Evolutionary conservation across 2,888 invertebrate species (phyloP), one percentile per base, ranked within the genome.

Genomic region (Neocrepidodera transversa): DNA sequence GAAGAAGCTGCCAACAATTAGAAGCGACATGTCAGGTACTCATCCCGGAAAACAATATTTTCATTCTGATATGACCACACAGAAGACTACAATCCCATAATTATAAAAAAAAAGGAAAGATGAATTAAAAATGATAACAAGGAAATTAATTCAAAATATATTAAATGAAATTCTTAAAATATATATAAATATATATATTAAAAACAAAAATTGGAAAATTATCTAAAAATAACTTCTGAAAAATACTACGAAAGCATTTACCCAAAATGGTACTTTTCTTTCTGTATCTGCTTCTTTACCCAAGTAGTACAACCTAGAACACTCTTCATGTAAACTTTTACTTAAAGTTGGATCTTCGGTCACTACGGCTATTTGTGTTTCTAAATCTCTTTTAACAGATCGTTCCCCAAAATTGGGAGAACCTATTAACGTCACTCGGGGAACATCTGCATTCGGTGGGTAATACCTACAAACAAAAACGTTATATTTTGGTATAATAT

Each of bases 391-490:
- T 64, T 89, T 86, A 0, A 96, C 94, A 0, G 97, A 97, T 55
- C 97, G 85, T 79, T 87, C 89, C 76, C 97, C 97, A 76, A 96
- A 93, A 80, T 98, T 98, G 0, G 97, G 93, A 0, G 97, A 98
- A 1, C 98, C 97, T 55, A 98, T 87, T 14, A 97, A 80, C 0
- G 97, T 95, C 1, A 92, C 81, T 73, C 86, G 88, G 0, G 97
- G 97, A 35, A 86, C 82, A 1, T 80, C 74, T 50, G 87, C 83
- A n/a, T 85, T 83, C 0, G 89, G 87, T 2, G 89, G 84, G 68
- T 91, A 90, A 72, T 92, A 93, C 89, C 89, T 89, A 55, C 73
- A 78, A 68, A n/a, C 36, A 26, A 43, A 14, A 16, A 16, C n/a
- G n/a, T n/a, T n/a, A n/a, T n/a, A n/a, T n/a, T n/a, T n/a, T n/a